Evolutionary conservation across 2,888 invertebrate genomes (phyloP).

Genomic region (Netelia virgata): DNA sequence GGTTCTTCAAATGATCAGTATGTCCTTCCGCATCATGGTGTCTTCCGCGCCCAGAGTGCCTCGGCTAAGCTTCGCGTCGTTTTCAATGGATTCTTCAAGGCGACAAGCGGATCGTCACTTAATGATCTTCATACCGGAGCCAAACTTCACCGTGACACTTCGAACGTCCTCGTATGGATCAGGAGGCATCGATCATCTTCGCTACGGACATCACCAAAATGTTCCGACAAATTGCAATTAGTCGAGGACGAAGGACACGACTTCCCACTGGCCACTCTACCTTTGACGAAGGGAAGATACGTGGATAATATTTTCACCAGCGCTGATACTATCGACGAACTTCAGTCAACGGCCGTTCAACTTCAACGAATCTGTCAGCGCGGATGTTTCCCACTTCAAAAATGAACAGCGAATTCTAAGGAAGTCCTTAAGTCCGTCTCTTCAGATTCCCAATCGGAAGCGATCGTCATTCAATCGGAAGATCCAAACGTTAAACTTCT

Average conservation of each 20-base stretch:
- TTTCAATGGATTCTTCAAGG: conserved; percentile 25
- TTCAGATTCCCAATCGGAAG: conserved; percentile 9
- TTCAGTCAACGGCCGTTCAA: background rate
- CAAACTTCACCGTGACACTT: conserved; percentile 53
- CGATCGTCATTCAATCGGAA: background rate
- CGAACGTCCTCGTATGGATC: conserved; percentile 52
- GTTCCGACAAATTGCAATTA: conserved; percentile 54
- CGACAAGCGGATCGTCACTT: conserved; percentile 44
- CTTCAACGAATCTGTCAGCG: conserved; percentile 1
- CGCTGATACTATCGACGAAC: background rate
- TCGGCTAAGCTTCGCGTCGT: conserved; percentile 30
- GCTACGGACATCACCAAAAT: conserved; percentile 51
- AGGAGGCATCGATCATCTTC: conserved; percentile 49
- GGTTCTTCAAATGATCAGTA: background rate
- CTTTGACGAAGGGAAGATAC: conserved; percentile 43
- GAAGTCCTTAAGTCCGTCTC: background rate
- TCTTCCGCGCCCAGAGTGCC: background rate
- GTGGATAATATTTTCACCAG: conserved; percentile 60
- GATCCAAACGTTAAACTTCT: background rate
- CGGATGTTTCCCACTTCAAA: conserved; percentile 24
- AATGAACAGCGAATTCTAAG: conserved; percentile 4
- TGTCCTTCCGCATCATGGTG: conserved; percentile 56
- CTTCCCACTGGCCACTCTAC: conserved; percentile 44
- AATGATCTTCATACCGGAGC: conserved; percentile 61
- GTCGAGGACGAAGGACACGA: conserved; percentile 53